These are phyloP conservation scores for Poeciliopsis infans DNA, from an alignment of 2,797 vertebrate species.

Conservation along the genomic window DNA sequence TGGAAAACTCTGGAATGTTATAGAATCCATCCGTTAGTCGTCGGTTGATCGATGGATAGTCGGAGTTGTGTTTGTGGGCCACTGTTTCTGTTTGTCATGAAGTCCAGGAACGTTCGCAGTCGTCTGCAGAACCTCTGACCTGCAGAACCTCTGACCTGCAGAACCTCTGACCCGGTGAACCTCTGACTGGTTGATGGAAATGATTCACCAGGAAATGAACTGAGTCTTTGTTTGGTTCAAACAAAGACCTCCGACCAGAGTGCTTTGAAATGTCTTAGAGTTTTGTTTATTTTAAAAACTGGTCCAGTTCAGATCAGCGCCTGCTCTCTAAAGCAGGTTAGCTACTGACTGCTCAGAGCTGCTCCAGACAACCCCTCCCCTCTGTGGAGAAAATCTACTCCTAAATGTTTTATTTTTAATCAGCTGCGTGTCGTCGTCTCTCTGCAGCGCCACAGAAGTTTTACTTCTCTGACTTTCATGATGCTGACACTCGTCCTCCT, in stretches of 20 bases:
- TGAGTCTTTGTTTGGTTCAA: background rate
- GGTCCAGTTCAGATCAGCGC: background rate
- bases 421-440: background rate
- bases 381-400: background rate
- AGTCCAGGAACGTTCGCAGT: background rate
- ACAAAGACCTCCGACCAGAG: background rate
- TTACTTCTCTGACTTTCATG: conserved; percentile 52
- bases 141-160: background rate
- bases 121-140: background rate
- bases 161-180: background rate
- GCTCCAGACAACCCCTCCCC: background rate
- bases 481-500: conserved; percentile 33
- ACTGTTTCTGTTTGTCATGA: background rate
- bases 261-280: background rate
- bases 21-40: background rate
- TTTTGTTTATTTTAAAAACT: background rate
- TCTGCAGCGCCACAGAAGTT: conserved; percentile 39
- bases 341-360: background rate
- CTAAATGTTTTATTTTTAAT: background rate
- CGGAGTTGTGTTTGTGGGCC: background rate
- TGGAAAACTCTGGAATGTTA: background rate
- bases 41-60: too few relatives aligned
- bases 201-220: background rate
- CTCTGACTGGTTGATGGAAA: background rate
- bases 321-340: background rate